Conservation (phyloP, 2,888 invertebrate species). For the Hypomecis atomaria region DNA sequence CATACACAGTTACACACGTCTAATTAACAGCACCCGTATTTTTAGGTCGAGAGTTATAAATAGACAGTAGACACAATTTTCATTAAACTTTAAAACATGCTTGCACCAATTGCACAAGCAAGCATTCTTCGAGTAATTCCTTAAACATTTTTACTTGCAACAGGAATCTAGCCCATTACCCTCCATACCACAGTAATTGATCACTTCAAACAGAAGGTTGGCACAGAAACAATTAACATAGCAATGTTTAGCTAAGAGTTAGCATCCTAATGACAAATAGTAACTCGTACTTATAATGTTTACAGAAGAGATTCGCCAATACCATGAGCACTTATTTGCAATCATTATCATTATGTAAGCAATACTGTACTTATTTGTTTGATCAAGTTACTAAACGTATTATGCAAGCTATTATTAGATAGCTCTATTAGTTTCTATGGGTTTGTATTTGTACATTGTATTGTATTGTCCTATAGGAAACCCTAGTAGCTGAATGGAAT, state of each 20-base stretch:
- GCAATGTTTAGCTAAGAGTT: constrained; percentile 11
- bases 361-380: neutral
- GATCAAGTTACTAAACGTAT: neutral
- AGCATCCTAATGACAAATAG: constrained; percentile 16
- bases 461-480: neutral
- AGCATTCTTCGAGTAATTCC: too few species aligned
- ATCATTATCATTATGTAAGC: constrained; percentile 15
- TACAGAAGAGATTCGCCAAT: constrained; percentile 1
- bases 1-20: too few species aligned
- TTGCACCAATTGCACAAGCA: too few species aligned
- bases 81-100: too few species aligned
- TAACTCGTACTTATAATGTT: constrained; percentile 10
- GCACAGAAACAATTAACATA: constrained; percentile 11
- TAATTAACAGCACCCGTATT: too few species aligned
- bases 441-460: too few species aligned
- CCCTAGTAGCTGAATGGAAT: too few species aligned
- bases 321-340: constrained; percentile 14
- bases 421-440: too few species aligned
- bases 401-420: too few species aligned
- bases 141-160: neutral
- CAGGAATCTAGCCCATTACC: neutral
- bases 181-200: constrained; percentile 2
- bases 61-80: too few species aligned
- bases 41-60: too few species aligned
- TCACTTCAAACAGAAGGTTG: constrained; percentile 5